Evolutionary conservation across 1,140 invertebrate species (phyloP), one percentile per base, ranked within the genome.

Genomic region (Camponotus vicinus): DNA sequence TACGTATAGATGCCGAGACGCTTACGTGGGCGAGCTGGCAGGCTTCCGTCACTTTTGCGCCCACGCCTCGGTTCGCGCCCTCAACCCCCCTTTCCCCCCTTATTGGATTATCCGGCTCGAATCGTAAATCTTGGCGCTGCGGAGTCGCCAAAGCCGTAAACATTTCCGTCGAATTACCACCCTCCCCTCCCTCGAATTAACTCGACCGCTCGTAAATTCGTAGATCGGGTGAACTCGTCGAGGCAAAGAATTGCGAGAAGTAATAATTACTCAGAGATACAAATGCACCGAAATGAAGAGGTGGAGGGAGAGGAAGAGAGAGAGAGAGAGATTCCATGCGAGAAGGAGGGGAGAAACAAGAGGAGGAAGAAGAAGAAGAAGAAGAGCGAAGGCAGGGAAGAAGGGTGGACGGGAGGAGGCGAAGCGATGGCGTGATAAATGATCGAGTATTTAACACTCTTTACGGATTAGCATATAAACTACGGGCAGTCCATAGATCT

Each of bases 391-490:
- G 78, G 34, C 15, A 42, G 21, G 32, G 21, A 66, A 15, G 52
- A 49, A 40, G 52, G 64, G 32, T 45, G n/a, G 37, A 49, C 18
- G 61, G 61, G 55, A 42, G 69, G 37, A 75, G 88, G 91, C 80
- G 86, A 88, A 88, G 92, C 92, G 92, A 93, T 93, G 91, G 93
- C 93, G 94, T 95, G 95, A 95, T 95, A 95, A 95, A 95, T 95
- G 95, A 95, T 95, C 93, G 92, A 95, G 95, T 95, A 95, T 95
- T 95, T 95, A 95, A 95, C 94, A 95, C 95, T 95, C 94, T 95
- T 95, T 95, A 95, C 94, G 94, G 94, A 95, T 95, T 95, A 95
- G 95, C 94, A 95, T 95, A 95, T 95, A 95, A 95, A 95, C 94
- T 95, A 95, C 94, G 92, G 94, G 90, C 93, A 95, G 94, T 95